Conservation (phyloP, 2,888 invertebrate genomes). For the Agrochola lota region DNA sequence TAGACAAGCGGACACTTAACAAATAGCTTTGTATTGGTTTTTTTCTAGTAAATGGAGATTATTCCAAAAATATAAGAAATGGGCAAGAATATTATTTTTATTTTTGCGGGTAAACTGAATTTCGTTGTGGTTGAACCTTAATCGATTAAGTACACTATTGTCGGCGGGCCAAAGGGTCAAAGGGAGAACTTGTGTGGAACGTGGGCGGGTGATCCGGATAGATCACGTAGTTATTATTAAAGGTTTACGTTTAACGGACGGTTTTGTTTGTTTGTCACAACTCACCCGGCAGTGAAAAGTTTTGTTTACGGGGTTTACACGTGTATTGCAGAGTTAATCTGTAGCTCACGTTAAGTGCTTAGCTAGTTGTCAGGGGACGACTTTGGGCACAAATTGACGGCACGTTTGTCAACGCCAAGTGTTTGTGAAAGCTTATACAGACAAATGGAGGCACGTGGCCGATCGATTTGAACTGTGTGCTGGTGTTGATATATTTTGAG, state of each 20-base stretch:
- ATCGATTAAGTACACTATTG: slow-evolving; percentile 64
- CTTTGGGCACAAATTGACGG: slow-evolving; percentile 49
- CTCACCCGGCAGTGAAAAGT: slow-evolving; percentile 47
- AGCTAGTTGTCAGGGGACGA: slow-evolving; percentile 41
- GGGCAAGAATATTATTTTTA: slow-evolving; percentile 53
- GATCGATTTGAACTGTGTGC: slow-evolving; percentile 30
- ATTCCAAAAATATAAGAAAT: slow-evolving; percentile 39
- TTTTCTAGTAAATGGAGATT: slow-evolving; percentile 21
- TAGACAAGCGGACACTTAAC: slow-evolving; percentile 2
- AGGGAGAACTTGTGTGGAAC: slow-evolving; percentile 38
- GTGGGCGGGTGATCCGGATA: slow-evolving; percentile 42
- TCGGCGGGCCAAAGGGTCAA: slow-evolving; percentile 52
- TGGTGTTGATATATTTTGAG: slow-evolving; percentile 20
- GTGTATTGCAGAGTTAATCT: slow-evolving; percentile 56
- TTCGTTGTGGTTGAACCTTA: slow-evolving; percentile 60
- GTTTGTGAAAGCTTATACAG: slow-evolving; percentile 52
- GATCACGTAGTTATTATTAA: slow-evolving; percentile 58
- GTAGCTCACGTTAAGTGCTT: slow-evolving; percentile 48
- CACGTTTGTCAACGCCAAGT: slow-evolving; percentile 50
- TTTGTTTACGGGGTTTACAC: slow-evolving; percentile 53
- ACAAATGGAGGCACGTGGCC: slow-evolving; percentile 39
- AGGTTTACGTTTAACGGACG: slow-evolving; percentile 32
- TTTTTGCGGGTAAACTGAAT: slow-evolving; percentile 55
- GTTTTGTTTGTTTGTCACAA: slow-evolving; percentile 52
- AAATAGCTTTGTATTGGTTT: slow-evolving; percentile 4